phyloP scores from a whole-genome alignment of 2,113 vertebrate genomes.

The Myocastor coypus region DNA sequence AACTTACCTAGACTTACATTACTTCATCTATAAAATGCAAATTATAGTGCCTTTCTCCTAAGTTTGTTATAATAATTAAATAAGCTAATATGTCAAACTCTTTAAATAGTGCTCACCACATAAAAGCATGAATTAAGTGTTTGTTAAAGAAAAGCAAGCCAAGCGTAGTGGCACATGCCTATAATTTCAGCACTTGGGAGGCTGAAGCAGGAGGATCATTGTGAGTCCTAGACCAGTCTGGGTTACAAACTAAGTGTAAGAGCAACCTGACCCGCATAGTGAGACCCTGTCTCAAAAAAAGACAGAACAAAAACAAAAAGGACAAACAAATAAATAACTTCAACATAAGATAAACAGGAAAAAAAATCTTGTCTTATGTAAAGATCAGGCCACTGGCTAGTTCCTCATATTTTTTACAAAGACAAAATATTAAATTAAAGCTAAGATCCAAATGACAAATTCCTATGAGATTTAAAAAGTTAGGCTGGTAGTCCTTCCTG shows the following conservation, averaged over 20 bases:
- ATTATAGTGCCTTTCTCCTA: slow-evolving; percentile 26
- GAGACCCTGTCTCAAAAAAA: too few species aligned
- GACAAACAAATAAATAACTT: slow-evolving; percentile 16
- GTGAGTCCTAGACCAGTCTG: too few species aligned
- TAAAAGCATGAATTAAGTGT: not conserved
- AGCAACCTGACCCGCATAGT: too few species aligned
- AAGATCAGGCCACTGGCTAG: slow-evolving; percentile 50
- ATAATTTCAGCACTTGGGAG: too few species aligned
- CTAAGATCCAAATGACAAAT: slow-evolving; percentile 40
- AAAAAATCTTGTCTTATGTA: slow-evolving; percentile 49
- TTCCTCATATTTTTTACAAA: slow-evolving; percentile 42
- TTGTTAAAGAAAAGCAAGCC: slow-evolving; percentile 6
- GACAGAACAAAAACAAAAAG: too few species aligned
- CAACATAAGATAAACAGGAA: not conserved
- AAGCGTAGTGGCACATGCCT: too few species aligned
- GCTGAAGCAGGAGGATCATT: too few species aligned
- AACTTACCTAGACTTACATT: not conserved
- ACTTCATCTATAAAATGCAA: slow-evolving; percentile 16
- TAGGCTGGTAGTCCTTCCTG: not conserved
- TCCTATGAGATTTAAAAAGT: not conserved
- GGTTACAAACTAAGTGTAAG: too few species aligned
- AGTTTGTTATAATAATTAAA: slow-evolving; percentile 10
- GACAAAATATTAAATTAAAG: slow-evolving; percentile 55
- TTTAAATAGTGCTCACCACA: not conserved
- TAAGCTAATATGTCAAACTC: slow-evolving; percentile 20